These are phyloP conservation scores for Cremastinae sp. DNA, from an alignment of 2,888 invertebrate genomes.

Conservation along the genomic window DNA sequence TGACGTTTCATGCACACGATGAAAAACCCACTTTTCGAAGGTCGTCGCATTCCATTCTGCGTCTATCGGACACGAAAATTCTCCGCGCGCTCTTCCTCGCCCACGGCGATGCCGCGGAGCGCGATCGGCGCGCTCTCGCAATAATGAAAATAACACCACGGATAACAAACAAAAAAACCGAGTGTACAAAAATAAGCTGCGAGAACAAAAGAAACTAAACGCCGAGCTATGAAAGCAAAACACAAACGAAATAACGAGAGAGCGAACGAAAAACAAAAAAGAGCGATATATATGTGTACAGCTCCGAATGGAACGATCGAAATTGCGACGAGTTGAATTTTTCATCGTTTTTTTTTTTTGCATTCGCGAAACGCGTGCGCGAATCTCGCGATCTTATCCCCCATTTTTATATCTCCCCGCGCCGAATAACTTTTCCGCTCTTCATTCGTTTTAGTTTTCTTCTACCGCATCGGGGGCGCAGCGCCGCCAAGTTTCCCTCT, in stretches of 20 bases:
- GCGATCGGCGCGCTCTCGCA: neutral
- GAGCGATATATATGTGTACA: too few species aligned
- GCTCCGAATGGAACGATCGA: slow-evolving; percentile 2
- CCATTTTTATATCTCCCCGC: neutral
- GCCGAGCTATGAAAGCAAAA: too few species aligned
- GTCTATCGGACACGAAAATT: slow-evolving; percentile 11
- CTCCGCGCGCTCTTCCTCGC: neutral
- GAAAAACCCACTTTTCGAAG: slow-evolving; percentile 25
- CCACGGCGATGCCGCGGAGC: too few species aligned
- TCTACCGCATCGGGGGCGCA: neutral
- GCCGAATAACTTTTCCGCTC: neutral
- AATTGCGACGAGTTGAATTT: neutral
- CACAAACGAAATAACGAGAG: too few species aligned
- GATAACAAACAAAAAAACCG: neutral
- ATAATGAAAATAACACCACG: neutral
- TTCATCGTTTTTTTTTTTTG: slow-evolving; percentile 15
- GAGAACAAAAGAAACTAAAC: too few species aligned
- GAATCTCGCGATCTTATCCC: slow-evolving; percentile 9
- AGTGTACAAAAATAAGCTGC: neutral
- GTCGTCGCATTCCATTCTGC: slow-evolving; percentile 11
- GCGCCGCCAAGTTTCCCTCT: slow-evolving; percentile 14
- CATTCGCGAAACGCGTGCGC: neutral
- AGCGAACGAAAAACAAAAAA: neutral
- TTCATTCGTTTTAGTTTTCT: neutral
- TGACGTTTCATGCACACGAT: slow-evolving; percentile 5